Conservation (phyloP, 2,113 vertebrate genomes). For the Tetraodon nigroviridis region DNA sequence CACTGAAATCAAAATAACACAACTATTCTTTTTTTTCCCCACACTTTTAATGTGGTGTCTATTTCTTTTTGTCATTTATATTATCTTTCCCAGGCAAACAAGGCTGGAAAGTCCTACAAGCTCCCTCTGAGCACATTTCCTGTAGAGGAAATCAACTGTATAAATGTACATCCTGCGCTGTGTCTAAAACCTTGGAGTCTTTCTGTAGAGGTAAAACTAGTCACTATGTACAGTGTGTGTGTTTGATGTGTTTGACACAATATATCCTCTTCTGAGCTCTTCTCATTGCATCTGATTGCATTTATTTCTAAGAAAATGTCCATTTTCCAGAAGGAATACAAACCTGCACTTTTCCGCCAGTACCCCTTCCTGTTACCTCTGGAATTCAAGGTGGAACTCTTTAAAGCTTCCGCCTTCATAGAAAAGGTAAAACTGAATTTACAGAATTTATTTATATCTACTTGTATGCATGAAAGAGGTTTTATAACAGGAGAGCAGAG, state of each 20-base stretch:
- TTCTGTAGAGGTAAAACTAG: constrained; percentile 40
- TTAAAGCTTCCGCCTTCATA: not conserved
- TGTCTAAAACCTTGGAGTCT: rapidly evolving
- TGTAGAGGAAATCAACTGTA: constrained; percentile 43
- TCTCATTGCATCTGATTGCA: too few relatives aligned
- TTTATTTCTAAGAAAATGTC: too few relatives aligned
- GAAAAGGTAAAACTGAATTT: constrained; percentile 45
- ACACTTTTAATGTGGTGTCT: not conserved
- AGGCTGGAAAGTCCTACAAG: constrained; percentile 49
- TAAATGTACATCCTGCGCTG: not conserved
- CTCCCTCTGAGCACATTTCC: constrained; percentile 67
- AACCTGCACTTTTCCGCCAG: constrained; percentile 61
- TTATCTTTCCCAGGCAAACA: constrained; percentile 62
- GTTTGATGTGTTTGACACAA: not conserved
- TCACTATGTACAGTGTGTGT: not conserved
- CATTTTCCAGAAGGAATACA: constrained; percentile 43
- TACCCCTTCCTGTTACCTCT: constrained; percentile 67
- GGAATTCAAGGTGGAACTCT: constrained; percentile 39
- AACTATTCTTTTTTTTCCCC: not conserved
- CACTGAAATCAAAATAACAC: too few relatives aligned
- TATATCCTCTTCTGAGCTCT: too few relatives aligned
- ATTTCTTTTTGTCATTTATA: not conserved
- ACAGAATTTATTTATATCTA: not conserved
- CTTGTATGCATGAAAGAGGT: not conserved
- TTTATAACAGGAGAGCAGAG: not conserved